Evolutionary conservation across 53 echinoderm and acorn worm species (phyloP).

Genomic region (Paracentrotus lividus): DNA sequence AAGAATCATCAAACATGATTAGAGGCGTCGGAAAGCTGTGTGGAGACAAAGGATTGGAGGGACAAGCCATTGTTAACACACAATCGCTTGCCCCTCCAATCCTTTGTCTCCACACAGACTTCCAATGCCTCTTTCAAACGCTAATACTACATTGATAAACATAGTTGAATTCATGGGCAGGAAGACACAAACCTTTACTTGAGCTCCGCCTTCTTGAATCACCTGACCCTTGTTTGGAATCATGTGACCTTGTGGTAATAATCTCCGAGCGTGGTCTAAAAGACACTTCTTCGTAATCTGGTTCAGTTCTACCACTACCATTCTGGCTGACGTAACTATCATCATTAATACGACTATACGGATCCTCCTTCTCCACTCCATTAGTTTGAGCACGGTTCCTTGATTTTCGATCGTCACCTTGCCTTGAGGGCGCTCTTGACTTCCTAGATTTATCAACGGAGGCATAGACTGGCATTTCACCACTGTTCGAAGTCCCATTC

Average conservation of each 20-base stretch:
- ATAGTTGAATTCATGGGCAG: no score
- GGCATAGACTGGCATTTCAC: conserved; percentile 77
- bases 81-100: no score
- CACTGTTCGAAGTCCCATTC: background rate
- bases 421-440: conserved; percentile 60
- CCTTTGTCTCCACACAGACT: no score
- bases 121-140: no score
- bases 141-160: no score
- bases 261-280: conserved; percentile 47
- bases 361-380: conserved; percentile 57
- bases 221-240: background rate
- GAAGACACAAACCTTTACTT: conserved; percentile 61
- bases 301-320: conserved; percentile 4
- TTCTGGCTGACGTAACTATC: background rate
- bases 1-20: no score
- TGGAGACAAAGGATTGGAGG: no score
- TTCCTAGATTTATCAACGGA: conserved; percentile 78
- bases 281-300: conserved; percentile 51
- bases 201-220: conserved; percentile 33
- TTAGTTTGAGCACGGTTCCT: conserved; percentile 35
- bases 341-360: conserved; percentile 54
- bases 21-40: no score
- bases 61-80: no score
- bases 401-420: background rate
- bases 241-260: conserved; percentile 7